phyloP scores from a whole-genome alignment of 1,140 invertebrate genomes.

The Pogonus chalceus region DNA sequence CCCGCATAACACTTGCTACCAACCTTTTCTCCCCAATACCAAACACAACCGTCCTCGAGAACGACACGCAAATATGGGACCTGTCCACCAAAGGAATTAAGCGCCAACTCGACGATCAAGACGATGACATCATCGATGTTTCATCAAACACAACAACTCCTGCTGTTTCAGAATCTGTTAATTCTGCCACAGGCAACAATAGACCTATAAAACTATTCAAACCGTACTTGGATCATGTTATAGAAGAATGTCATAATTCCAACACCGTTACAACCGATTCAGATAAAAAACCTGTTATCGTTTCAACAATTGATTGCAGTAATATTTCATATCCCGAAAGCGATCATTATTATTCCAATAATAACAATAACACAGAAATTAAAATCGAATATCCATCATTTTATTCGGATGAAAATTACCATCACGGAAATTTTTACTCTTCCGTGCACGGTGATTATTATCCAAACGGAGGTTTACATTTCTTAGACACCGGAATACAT shows the following conservation, averaged over 20 bases:
- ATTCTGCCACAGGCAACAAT: slow-evolving; percentile 17
- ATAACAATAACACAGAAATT: slow-evolving; percentile 25
- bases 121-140: too few species aligned
- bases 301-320: too few species aligned
- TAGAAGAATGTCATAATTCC: slow-evolving; percentile 37
- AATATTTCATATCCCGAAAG: slow-evolving; percentile 16
- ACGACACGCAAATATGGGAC: slow-evolving; percentile 38
- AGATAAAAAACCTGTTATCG: slow-evolving; percentile 7
- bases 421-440: background rate
- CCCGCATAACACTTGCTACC: slow-evolving; percentile 32
- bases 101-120: slow-evolving; percentile 20
- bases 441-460: background rate
- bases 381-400: background rate
- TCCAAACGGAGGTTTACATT: background rate
- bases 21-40: slow-evolving; percentile 23
- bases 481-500: background rate
- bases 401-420: background rate
- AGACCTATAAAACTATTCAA: slow-evolving; percentile 53
- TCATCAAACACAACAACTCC: slow-evolving; percentile 14
- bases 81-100: slow-evolving; percentile 35
- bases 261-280: slow-evolving; percentile 30
- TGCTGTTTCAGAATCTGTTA: slow-evolving; percentile 16
- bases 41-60: slow-evolving; percentile 15
- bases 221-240: slow-evolving; percentile 52
- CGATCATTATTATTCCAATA: slow-evolving; percentile 21